Evolutionary conservation across 1,140 invertebrate species (phyloP).

Genomic region (Chironomus striatipennis): DNA sequence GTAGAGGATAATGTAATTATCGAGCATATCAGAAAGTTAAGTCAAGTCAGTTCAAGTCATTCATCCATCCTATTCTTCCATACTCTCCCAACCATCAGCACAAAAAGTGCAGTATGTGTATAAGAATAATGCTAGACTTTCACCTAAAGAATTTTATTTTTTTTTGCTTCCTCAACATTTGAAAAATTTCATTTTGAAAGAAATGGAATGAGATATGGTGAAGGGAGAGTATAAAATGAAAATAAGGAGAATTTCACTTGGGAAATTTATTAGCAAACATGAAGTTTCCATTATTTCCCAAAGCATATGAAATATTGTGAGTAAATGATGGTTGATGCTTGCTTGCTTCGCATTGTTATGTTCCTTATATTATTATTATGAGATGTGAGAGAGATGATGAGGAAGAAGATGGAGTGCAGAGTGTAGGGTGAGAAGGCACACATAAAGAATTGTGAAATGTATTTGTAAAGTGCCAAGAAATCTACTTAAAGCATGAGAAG

Average conservation of each 20-base stretch:
- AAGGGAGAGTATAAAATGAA: too few relatives aligned
- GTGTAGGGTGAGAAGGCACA: neutral
- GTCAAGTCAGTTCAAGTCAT: neutral
- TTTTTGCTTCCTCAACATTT: neutral
- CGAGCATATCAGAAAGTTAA: constrained; percentile 15
- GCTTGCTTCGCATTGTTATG: neutral
- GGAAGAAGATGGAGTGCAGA: neutral
- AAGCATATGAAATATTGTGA: neutral
- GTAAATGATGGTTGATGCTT: constrained; percentile 1
- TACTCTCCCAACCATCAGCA: neutral
- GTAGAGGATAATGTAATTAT: constrained; percentile 14
- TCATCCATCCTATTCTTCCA: neutral
- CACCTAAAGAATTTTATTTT: neutral
- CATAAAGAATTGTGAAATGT: too few relatives aligned
- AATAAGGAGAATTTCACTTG: neutral
- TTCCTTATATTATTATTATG: neutral
- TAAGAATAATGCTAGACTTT: too few relatives aligned
- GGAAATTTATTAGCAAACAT: constrained; percentile 8
- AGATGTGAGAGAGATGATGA: neutral
- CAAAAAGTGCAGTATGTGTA: neutral
- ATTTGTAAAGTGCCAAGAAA: too few relatives aligned
- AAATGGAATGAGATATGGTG: too few relatives aligned
- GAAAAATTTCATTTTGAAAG: neutral
- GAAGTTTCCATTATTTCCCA: neutral
- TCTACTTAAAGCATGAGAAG: neutral